These are phyloP conservation scores for Mellivora capensis DNA, from an alignment of 2,113 vertebrate species.

Conservation along the genomic window DNA sequence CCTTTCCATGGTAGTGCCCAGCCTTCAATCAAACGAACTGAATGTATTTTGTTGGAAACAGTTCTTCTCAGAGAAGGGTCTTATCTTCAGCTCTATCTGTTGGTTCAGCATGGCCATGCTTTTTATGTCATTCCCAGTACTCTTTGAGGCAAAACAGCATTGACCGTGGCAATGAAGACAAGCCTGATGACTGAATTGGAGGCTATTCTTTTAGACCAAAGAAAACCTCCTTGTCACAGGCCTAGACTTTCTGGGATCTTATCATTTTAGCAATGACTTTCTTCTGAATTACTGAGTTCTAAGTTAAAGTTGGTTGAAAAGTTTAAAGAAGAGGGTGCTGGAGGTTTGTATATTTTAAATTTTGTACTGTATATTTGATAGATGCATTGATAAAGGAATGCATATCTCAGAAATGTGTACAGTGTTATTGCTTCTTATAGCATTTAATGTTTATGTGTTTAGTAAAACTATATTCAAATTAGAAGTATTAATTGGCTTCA, in stretches of 20 bases:
- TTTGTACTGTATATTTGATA: neutral
- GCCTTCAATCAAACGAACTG: neutral
- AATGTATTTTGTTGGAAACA: neutral
- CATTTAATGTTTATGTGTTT: neutral
- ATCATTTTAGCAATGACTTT: neutral
- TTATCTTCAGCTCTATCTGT: neutral
- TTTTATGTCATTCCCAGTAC: neutral
- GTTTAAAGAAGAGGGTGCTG: neutral
- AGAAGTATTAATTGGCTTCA: neutral
- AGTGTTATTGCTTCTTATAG: neutral
- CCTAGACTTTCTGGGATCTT: neutral
- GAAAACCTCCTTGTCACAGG: neutral
- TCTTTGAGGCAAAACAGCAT: neutral
- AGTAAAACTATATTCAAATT: neutral
- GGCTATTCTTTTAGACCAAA: neutral
- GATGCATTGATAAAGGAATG: neutral
- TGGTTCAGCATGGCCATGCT: neutral
- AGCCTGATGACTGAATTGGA: neutral
- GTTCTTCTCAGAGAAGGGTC: neutral
- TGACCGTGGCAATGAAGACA: neutral
- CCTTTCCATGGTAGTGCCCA: neutral
- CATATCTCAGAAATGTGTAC: neutral
- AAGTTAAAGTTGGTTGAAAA: neutral
- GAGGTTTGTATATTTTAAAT: neutral
- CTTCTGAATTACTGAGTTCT: neutral